phyloP scores from a whole-genome alignment of 1,140 invertebrate species.

The Lordiphosa clarofinis region DNA sequence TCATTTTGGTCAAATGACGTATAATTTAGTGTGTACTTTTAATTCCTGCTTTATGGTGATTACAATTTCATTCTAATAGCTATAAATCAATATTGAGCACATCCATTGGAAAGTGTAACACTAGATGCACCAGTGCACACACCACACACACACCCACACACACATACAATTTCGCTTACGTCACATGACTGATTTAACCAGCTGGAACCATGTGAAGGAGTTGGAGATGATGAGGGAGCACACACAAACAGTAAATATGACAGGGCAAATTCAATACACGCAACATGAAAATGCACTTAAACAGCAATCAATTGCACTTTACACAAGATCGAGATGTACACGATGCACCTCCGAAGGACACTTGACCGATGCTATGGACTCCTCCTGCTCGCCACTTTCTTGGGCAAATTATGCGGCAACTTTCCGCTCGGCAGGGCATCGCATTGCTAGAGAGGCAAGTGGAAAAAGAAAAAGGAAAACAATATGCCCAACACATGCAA shows the following conservation, averaged over 20 bases:
- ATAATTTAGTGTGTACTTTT: too few relatives aligned
- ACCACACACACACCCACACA: not conserved
- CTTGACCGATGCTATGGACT: conserved; percentile 20
- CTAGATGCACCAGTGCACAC: not conserved
- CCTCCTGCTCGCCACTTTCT: not conserved
- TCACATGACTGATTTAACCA: conserved; percentile 51
- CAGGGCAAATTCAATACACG: conserved; percentile 42
- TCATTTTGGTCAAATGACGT: too few relatives aligned
- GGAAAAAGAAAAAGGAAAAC: conserved; percentile 14
- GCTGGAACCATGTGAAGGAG: conserved; percentile 5
- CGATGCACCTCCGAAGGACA: conserved; percentile 43
- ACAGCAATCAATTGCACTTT: conserved; percentile 53
- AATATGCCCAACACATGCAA: conserved; percentile 48
- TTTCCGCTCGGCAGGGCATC: not conserved
- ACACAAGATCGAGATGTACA: conserved; percentile 15
- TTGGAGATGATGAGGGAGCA: conserved; percentile 1
- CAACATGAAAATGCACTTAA: conserved; percentile 53
- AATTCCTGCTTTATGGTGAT: too few relatives aligned
- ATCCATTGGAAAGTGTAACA: conserved; percentile 1
- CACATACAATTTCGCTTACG: conserved; percentile 43
- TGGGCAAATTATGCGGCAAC: conserved; percentile 16
- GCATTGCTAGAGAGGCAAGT: not conserved
- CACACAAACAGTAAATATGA: conserved; percentile 39
- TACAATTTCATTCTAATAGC: too few relatives aligned
- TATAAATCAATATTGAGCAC: not conserved